Percentiles rank a stretch among this genome's conserved stretches.
Evolutionary conservation across 1,140 invertebrate genomes (phyloP).

Genomic region (Brachionus paranguensis): DNA sequence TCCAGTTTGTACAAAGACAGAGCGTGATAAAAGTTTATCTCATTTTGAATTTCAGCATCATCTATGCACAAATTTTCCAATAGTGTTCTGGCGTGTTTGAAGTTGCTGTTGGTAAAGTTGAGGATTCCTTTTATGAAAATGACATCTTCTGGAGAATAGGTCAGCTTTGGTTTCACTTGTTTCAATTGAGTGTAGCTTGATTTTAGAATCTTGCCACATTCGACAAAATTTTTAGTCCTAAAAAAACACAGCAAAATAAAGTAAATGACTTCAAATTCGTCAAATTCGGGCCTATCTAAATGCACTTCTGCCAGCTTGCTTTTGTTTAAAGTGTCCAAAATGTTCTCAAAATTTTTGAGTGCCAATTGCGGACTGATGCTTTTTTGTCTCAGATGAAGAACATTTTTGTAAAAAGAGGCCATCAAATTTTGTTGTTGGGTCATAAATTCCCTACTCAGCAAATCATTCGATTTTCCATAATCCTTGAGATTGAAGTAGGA

Average conservation of each 20-base stretch:
- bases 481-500: constrained; percentile 9
- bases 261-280: background rate
- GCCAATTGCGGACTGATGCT: background rate
- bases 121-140: constrained; percentile 1
- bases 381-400: background rate
- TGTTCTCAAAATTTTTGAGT: constrained; percentile 6
- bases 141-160: background rate
- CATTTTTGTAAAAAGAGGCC: constrained; percentile 10
- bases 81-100: background rate
- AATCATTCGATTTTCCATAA: background rate
- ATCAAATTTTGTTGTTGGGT: background rate
- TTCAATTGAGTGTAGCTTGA: background rate
- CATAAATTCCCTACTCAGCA: background rate
- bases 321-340: background rate
- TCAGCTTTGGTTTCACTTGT: background rate
- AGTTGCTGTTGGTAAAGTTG: background rate
- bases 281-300: background rate
- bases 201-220: background rate
- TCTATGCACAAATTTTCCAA: background rate
- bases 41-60: background rate
- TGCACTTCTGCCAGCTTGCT: background rate
- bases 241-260: constrained; percentile 11
- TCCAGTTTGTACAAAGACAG: background rate
- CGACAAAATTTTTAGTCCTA: background rate
- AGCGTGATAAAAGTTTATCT: constrained; percentile 8